A percentile compares a stretch with the other conserved stretches of the same genome.
Conservation (phyloP, 2,797 vertebrate species). For the Corythornis leucogaster region DNA sequence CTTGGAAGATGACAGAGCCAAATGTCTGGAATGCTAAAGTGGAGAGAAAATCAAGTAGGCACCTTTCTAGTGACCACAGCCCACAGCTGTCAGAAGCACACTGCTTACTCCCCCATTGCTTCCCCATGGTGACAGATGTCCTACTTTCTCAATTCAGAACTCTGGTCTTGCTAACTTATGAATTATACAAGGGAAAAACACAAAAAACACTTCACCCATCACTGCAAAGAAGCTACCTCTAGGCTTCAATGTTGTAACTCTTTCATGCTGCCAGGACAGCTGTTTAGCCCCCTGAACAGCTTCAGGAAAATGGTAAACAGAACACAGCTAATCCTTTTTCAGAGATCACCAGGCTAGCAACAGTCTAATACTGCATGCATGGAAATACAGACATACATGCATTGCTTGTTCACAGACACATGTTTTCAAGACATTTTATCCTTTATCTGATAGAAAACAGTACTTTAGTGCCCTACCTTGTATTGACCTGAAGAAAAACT, state of each 20-base stretch:
- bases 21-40: not conserved
- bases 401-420: not conserved
- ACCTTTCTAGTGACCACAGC: constrained; percentile 55
- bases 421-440: not conserved
- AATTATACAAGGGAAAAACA: constrained; percentile 61
- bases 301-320: not conserved
- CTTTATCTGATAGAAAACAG: not conserved
- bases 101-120: not conserved
- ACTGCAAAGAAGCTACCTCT: constrained; percentile 49
- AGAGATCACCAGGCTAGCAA: not conserved
- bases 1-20: not conserved
- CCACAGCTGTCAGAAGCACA: constrained; percentile 36
- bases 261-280: not conserved
- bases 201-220: constrained; percentile 37
- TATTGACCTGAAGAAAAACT: not conserved
- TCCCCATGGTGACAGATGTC: constrained; percentile 69
- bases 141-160: constrained; percentile 61
- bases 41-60: constrained; percentile 3
- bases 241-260: constrained; percentile 26
- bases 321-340: not conserved
- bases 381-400: not conserved
- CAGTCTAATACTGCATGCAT: not conserved
- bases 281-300: not conserved
- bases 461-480: not conserved
- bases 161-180: constrained; percentile 56